These are phyloP conservation scores for Labroides dimidiatus DNA, from an alignment of 2,797 vertebrate genomes.

Conservation along the genomic window DNA sequence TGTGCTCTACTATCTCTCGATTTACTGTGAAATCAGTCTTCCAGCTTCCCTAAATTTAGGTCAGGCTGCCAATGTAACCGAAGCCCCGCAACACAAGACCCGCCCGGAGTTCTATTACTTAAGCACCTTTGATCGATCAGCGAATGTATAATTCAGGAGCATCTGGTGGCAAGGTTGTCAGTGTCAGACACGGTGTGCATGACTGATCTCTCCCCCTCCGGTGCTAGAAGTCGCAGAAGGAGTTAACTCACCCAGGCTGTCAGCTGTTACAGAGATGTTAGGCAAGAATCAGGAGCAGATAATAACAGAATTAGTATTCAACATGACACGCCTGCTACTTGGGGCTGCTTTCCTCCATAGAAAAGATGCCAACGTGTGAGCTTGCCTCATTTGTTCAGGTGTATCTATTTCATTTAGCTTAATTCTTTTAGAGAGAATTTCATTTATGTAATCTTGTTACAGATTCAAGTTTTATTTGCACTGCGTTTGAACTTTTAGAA, in stretches of 20 bases:
- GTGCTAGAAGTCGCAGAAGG: slow-evolving; percentile 55
- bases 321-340: slow-evolving; percentile 25
- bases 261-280: slow-evolving; percentile 56
- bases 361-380: slow-evolving; percentile 25
- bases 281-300: slow-evolving; percentile 39
- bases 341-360: slow-evolving; percentile 24
- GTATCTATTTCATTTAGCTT: slow-evolving; percentile 30
- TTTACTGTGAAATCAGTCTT: slow-evolving; percentile 68
- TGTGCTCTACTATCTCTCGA: slow-evolving; percentile 62
- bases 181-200: slow-evolving; percentile 76
- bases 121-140: slow-evolving; percentile 82
- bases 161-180: slow-evolving; percentile 81
- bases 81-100: slow-evolving; percentile 63
- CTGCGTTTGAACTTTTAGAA: slow-evolving; percentile 41
- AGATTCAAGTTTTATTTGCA: slow-evolving; percentile 38
- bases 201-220: slow-evolving; percentile 66
- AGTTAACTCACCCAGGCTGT: slow-evolving; percentile 66
- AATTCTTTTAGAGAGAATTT: slow-evolving; percentile 21
- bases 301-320: slow-evolving; percentile 66
- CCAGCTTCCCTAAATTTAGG: slow-evolving; percentile 77
- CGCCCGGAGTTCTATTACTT: slow-evolving; percentile 78
- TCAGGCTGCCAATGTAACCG: slow-evolving; percentile 73
- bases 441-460: slow-evolving; percentile 32
- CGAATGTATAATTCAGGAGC: slow-evolving; percentile 82
- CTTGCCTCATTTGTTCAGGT: slow-evolving; percentile 40